Conservation (phyloP, 2,113 vertebrate species). For the Colinus virginianus region DNA sequence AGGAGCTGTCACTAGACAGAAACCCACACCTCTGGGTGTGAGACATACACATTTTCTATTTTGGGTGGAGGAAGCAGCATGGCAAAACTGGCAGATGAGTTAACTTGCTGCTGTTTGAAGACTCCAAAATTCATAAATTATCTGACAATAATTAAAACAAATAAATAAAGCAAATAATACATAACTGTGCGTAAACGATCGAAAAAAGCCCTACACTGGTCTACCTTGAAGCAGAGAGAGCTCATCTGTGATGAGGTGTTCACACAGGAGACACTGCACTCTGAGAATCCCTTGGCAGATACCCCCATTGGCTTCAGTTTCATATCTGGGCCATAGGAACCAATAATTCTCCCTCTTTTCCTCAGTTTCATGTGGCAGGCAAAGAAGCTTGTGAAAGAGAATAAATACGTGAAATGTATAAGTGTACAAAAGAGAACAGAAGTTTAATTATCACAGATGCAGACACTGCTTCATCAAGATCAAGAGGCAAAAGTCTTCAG, state of each 20-base stretch:
- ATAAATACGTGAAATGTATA: background rate
- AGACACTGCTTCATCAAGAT: background rate
- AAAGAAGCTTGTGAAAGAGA: slow-evolving; percentile 27
- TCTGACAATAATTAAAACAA: background rate
- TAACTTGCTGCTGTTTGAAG: background rate
- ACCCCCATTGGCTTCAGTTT: background rate
- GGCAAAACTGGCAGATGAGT: background rate
- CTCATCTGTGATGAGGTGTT: background rate
- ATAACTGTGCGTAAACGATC: background rate
- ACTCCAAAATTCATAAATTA: background rate
- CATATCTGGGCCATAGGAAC: background rate
- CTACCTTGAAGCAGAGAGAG: background rate
- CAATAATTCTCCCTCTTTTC: background rate
- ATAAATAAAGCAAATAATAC: background rate
- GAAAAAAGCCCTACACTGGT: rapidly evolving
- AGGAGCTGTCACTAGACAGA: background rate
- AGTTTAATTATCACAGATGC: slow-evolving; percentile 20
- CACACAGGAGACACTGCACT: background rate
- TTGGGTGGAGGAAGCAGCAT: background rate
- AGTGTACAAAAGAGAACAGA: background rate
- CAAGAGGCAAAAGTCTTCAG: background rate
- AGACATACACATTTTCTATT: background rate
- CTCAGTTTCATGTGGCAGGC: background rate
- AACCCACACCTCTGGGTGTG: background rate
- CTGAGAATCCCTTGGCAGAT: background rate